Conservation (phyloP, 1,140 invertebrate species). For the Drosophila lacertosa region DNA sequence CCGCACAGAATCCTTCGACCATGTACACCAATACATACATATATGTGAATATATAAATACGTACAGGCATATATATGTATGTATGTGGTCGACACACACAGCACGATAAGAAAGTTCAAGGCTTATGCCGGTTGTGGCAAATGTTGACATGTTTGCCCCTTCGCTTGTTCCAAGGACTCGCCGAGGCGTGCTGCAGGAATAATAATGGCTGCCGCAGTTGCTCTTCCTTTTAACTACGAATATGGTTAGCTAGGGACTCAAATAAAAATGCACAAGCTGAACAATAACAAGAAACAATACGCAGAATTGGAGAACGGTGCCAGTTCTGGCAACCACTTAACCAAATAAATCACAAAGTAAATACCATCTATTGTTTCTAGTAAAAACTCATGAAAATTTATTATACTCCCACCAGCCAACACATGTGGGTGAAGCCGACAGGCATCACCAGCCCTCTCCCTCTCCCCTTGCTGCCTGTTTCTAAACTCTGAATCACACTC, state of each 20-base stretch:
- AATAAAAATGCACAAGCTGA: slow-evolving; percentile 47
- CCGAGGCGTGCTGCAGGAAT: slow-evolving; percentile 55
- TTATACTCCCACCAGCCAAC: slow-evolving; percentile 36
- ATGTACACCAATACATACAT: slow-evolving; percentile 25
- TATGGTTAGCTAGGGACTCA: slow-evolving; percentile 22
- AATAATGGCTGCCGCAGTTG: slow-evolving; percentile 51
- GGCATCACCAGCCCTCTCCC: slow-evolving; percentile 15
- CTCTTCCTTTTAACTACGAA: slow-evolving; percentile 14
- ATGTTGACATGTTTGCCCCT: slow-evolving; percentile 58
- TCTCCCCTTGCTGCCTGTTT: neutral
- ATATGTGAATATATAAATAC: neutral
- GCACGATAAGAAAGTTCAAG: slow-evolving; percentile 52
- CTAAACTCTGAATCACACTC: neutral
- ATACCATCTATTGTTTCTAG: slow-evolving; percentile 67
- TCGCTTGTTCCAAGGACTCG: slow-evolving; percentile 48
- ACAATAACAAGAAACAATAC: slow-evolving; percentile 36
- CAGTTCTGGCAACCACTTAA: slow-evolving; percentile 56
- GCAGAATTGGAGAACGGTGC: slow-evolving; percentile 8
- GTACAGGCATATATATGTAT: slow-evolving; percentile 13
- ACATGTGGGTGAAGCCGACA: slow-evolving; percentile 26
- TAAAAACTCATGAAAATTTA: slow-evolving; percentile 68
- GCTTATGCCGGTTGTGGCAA: slow-evolving; percentile 52
- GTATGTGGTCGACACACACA: neutral
- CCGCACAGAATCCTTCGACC: slow-evolving; percentile 51
- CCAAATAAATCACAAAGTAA: slow-evolving; percentile 70